Evolutionary conservation across 2,888 invertebrate genomes (phyloP), one percentile per base, ranked within the genome.

Genomic region (Amphipoea oculea): DNA sequence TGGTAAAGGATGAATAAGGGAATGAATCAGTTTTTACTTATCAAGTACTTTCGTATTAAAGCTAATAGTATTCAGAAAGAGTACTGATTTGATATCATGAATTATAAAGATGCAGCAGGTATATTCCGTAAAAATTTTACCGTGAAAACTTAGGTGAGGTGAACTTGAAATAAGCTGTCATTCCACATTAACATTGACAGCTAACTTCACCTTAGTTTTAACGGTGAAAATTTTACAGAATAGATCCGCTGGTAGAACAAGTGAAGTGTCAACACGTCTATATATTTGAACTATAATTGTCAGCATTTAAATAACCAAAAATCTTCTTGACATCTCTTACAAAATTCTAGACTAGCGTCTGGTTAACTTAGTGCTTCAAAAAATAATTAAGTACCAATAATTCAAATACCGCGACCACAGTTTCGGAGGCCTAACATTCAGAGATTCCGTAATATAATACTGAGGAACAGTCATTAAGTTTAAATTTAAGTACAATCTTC

Each of bases 331-430:
- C 71, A 81, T 78, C 42, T 78, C 79, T 79, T 73, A 76, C 66
- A 80, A 81, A 73, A 84, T 63, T 81, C 79, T 83, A 89, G 89
- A 91, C 88, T 91, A 92, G 89, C 86, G 89, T 83, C 88, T 90
- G 92, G 92, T 92, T 92, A 92, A 92, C 92, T 92, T 91, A 93
- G 91, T 93, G 92, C 92, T 89, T 87, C 86, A 86, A 76, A 82
- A 78, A 82, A 77, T 78, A 86, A 85, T 81, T 86, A 85, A 83
- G 84, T 85, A 87, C 87, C 89, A 88, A 89, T 88, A 66, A 81
- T 82, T 79, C 51, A 78, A 86, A 79, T 72, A 79, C 68, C 63
- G 60, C 78, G 84, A 83, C 82, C 84, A 88, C 73, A 82, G 68
- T 81, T 79, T 78, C 63, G 78, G 42, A 83, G 82, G 80, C 78